Evolutionary conservation across 2,888 invertebrate genomes (phyloP).

Genomic region (Cyclophora albipunctata): DNA sequence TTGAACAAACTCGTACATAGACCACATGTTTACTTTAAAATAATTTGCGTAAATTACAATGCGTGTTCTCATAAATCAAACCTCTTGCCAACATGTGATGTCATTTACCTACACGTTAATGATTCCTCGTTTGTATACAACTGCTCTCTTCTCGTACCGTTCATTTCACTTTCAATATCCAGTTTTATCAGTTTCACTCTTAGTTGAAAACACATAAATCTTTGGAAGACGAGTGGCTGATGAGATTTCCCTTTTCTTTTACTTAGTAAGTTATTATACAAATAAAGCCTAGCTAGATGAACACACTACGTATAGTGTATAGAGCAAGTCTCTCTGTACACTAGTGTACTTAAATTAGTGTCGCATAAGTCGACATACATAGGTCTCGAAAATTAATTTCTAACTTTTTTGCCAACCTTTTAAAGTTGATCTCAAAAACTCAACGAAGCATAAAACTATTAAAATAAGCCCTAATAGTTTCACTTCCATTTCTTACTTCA

Average conservation of each 20-base stretch:
- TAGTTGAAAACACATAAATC: not conserved
- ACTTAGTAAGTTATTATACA: too few relatives aligned
- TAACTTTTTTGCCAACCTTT: too few relatives aligned
- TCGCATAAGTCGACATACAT: too few relatives aligned
- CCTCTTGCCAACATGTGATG: conserved; percentile 18
- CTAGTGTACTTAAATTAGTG: too few relatives aligned
- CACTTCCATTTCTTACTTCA: conserved; percentile 20
- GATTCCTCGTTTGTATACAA: conserved; percentile 26
- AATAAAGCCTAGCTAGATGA: too few relatives aligned
- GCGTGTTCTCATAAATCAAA: conserved; percentile 15
- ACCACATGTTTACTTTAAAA: too few relatives aligned
- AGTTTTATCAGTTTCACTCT: conserved; percentile 29
- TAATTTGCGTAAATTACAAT: conserved; percentile 16
- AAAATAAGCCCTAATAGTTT: conserved; percentile 13
- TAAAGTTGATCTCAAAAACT: not conserved
- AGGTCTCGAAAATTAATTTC: too few relatives aligned
- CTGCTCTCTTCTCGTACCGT: conserved; percentile 14
- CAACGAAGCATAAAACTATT: conserved; percentile 12
- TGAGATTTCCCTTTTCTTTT: too few relatives aligned
- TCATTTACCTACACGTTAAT: conserved; percentile 21
- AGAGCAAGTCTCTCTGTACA: too few relatives aligned
- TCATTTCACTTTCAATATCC: conserved; percentile 32
- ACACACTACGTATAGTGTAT: too few relatives aligned
- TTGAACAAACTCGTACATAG: too few relatives aligned
- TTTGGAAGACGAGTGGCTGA: too few relatives aligned